A percentile compares a stretch with the other conserved stretches of the same genome.
Evolutionary conservation across 2,113 vertebrate genomes (phyloP).

Genomic region (Mormyrus lacerda): DNA sequence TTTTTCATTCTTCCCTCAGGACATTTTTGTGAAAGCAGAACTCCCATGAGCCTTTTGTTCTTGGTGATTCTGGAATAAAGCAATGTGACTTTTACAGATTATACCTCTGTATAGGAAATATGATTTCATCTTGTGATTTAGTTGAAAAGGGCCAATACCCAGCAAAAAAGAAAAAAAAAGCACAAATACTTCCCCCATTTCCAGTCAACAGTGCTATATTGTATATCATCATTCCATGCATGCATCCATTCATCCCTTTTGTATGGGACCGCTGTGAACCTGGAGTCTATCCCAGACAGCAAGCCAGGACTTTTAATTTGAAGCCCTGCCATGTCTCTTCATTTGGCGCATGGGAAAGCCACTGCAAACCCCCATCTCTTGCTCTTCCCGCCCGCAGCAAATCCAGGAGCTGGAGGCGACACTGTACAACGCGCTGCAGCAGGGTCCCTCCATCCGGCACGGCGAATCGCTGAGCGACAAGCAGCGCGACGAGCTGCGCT

Average conservation of each 20-base stretch:
- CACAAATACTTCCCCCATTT: neutral
- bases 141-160: neutral
- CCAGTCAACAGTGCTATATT: neutral
- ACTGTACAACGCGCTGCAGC: constrained; percentile 95
- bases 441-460: constrained; percentile 94
- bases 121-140: neutral
- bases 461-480: constrained; percentile 86
- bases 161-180: neutral
- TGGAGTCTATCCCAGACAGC: neutral
- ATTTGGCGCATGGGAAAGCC: neutral
- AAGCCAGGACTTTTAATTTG: neutral
- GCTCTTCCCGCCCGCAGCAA: constrained; percentile 67
- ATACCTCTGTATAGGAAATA: neutral
- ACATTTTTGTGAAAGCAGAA: neutral
- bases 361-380: neutral
- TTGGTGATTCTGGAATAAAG: neutral
- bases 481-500: constrained; percentile 86
- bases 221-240: neutral
- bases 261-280: neutral
- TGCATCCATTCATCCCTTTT: neutral
- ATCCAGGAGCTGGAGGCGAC: constrained; percentile 98
- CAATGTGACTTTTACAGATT: neutral
- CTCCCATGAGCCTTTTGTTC: neutral
- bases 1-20: neutral
- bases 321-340: neutral